Conservation (phyloP, 2,888 invertebrate genomes). For the Pristionchus entomophagus region DNA sequence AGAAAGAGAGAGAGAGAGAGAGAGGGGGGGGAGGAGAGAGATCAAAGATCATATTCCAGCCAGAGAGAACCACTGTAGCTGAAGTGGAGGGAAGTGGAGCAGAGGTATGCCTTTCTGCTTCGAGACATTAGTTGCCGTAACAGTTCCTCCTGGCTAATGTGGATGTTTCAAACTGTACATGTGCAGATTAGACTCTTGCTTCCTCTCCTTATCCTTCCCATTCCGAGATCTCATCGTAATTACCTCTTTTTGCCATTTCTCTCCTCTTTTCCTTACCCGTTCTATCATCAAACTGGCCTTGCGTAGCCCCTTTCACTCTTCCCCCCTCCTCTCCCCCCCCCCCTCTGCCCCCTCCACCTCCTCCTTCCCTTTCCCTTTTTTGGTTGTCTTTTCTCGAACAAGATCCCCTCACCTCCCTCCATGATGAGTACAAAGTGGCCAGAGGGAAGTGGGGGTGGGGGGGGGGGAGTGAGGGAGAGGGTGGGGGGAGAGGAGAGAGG, state of each 20-base stretch:
- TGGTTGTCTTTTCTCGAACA: slow-evolving; percentile 37
- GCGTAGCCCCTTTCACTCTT: slow-evolving; percentile 28
- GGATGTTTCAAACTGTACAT: not conserved
- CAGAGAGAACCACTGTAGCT: not conserved
- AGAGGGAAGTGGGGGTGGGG: not conserved
- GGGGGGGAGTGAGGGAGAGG: slow-evolving; percentile 13
- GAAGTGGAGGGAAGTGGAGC: slow-evolving; percentile 28
- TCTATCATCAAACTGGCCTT: slow-evolving; percentile 43
- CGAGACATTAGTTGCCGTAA: not conserved
- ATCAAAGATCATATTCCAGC: slow-evolving; percentile 18
- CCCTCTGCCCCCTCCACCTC: not conserved
- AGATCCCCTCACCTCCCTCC: not conserved
- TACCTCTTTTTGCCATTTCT: slow-evolving; percentile 39
- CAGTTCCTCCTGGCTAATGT: not conserved
- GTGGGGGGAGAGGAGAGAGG: not conserved
- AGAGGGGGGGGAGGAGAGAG: not conserved
- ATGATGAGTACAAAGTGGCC: not conserved
- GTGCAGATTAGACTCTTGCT: not conserved
- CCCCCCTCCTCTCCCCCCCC: not conserved
- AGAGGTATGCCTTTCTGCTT: not conserved
- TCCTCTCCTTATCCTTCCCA: not conserved
- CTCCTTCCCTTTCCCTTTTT: slow-evolving; percentile 7
- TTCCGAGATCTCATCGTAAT: not conserved
- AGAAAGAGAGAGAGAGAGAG: not conserved
- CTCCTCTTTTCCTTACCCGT: slow-evolving; percentile 32